Conservation (phyloP, 2,888 invertebrate genomes). For the Clunio marinus region DNA sequence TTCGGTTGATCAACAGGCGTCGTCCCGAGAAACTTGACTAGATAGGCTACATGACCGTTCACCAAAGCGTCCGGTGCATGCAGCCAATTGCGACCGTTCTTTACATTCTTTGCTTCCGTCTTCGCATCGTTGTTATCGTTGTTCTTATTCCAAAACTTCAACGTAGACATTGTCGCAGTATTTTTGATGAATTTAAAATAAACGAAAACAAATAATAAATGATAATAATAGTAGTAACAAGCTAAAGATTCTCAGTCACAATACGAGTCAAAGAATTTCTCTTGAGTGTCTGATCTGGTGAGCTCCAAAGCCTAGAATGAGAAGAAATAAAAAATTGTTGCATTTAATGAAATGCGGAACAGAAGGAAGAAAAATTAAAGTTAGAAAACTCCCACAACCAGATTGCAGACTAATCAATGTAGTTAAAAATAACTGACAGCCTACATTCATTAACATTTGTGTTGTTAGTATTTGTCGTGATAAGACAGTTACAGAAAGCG, state of each 20-base stretch:
- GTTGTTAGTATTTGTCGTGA: neutral
- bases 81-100: slow-evolving; percentile 69
- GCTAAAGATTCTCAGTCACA: slow-evolving; percentile 2
- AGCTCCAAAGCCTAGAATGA: slow-evolving; percentile 36
- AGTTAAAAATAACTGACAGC: slow-evolving; percentile 20
- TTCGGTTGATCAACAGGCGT: slow-evolving; percentile 94
- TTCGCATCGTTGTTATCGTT: slow-evolving; percentile 51
- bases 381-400: slow-evolving; percentile 32
- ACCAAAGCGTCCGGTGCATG: slow-evolving; percentile 91
- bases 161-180: slow-evolving; percentile 55
- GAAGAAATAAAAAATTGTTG: slow-evolving; percentile 9
- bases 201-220: too few relatives aligned
- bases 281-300: slow-evolving; percentile 4
- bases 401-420: slow-evolving; percentile 29
- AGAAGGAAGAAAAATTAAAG: too few relatives aligned
- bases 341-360: neutral
- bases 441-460: slow-evolving; percentile 16
- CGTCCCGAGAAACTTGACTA: slow-evolving; percentile 87
- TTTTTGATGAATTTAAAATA: too few relatives aligned
- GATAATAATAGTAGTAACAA: too few relatives aligned
- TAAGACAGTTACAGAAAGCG: slow-evolving; percentile 5
- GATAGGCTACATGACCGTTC: slow-evolving; percentile 93
- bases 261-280: neutral
- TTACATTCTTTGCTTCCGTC: slow-evolving; percentile 47
- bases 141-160: slow-evolving; percentile 62